Evolutionary conservation across 2,797 vertebrate species (phyloP).

Genomic region (Alauda arvensis): DNA sequence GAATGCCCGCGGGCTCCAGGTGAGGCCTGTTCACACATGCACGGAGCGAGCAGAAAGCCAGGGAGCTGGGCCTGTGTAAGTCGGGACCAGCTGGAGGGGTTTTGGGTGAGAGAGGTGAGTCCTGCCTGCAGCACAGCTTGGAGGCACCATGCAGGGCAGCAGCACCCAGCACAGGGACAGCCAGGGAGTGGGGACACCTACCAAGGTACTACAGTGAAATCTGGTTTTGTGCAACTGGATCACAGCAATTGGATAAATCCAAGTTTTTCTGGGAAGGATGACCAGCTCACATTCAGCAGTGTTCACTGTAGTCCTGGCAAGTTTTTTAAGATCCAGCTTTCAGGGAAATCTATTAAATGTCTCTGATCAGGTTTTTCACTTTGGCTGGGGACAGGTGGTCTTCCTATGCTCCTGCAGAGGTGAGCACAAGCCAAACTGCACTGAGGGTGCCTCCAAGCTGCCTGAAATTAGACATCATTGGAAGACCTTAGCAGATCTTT

Average conservation of each 20-base stretch:
- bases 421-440: not conserved
- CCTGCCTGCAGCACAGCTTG: not conserved
- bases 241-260: not conserved
- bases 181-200: accelerated
- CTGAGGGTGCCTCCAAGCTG: not conserved
- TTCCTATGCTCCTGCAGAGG: not conserved
- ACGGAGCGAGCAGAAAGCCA: not conserved
- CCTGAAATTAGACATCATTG: not conserved
- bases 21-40: not conserved
- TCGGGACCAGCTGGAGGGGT: not conserved
- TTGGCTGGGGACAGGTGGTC: not conserved
- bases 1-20: not conserved
- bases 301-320: not conserved
- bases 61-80: not conserved
- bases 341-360: not conserved
- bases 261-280: not conserved
- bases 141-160: not conserved
- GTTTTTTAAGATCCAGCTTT: not conserved
- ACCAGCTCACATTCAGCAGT: accelerated
- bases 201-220: not conserved
- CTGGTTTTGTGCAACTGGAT: accelerated
- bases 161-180: accelerated
- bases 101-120: not conserved
- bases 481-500: not conserved
- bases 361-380: not conserved